A percentile compares a stretch with the other conserved stretches of the same genome.
phyloP scores from a whole-genome alignment of 2,797 vertebrate genomes.

The Smutsia temminckii region DNA sequence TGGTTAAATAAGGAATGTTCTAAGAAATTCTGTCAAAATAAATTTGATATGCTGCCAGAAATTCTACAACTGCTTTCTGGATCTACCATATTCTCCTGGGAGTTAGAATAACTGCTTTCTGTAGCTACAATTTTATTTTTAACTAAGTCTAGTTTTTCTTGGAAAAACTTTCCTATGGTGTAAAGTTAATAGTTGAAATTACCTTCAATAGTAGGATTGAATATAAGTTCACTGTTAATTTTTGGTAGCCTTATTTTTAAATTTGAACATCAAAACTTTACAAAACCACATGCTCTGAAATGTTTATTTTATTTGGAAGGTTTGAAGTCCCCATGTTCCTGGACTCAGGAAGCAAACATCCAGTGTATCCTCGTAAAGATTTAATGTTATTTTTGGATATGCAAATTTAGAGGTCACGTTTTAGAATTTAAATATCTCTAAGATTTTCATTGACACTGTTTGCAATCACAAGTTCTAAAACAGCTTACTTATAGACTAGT shows the following conservation, averaged over 20 bases:
- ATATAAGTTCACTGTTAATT: background rate
- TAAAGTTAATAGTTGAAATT: constrained; percentile 11
- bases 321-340: background rate
- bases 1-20: constrained; percentile 51
- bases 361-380: background rate
- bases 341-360: background rate
- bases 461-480: background rate
- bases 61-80: constrained; percentile 44
- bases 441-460: background rate
- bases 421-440: constrained; percentile 24
- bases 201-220: background rate
- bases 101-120: constrained; percentile 42
- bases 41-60: constrained; percentile 52
- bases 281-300: background rate
- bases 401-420: background rate
- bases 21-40: constrained; percentile 60
- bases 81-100: constrained; percentile 29
- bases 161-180: constrained; percentile 20
- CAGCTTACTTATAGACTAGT: background rate
- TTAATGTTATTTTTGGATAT: background rate
- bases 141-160: constrained; percentile 58
- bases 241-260: constrained; percentile 30
- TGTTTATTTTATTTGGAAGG: background rate
- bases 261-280: constrained; percentile 19
- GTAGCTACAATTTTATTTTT: constrained; percentile 62